These are phyloP conservation scores for Tachina grossa DNA, from an alignment of 2,888 invertebrate species.

Conservation along the genomic window DNA sequence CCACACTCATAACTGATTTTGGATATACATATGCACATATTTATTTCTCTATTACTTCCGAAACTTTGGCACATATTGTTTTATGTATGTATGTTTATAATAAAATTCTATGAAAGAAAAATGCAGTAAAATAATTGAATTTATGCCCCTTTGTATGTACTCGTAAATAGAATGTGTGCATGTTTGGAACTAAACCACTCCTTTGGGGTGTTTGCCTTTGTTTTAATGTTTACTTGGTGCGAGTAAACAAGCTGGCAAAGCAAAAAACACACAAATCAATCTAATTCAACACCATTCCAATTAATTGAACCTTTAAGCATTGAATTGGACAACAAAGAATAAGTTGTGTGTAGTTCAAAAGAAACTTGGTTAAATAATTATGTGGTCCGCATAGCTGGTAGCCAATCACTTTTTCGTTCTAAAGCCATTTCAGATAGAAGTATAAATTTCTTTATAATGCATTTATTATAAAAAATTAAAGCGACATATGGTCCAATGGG, in stretches of 20 bases:
- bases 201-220: conserved; percentile 54
- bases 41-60: conserved; percentile 39
- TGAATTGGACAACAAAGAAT: conserved; percentile 15
- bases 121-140: neutral
- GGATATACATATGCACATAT: too few relatives aligned
- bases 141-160: neutral
- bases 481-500: too few relatives aligned
- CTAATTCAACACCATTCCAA: conserved; percentile 9
- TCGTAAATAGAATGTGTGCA: neutral
- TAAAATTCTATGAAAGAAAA: neutral
- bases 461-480: neutral
- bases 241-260: conserved; percentile 34
- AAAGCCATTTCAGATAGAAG: conserved; percentile 35
- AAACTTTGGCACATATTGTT: conserved; percentile 1
- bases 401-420: conserved; percentile 64
- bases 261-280: conserved; percentile 43
- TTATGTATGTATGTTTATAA: neutral
- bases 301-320: conserved; percentile 9
- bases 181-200: conserved; percentile 45
- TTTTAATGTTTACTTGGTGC: conserved; percentile 33
- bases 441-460: neutral
- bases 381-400: neutral
- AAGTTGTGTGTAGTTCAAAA: neutral
- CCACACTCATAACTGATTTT: conserved; percentile 18
- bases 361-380: conserved; percentile 10